A percentile compares a stretch with the other conserved stretches of the same genome.
phyloP scores from a whole-genome alignment of 2,888 invertebrate genomes.

The Sialis lutaria region DNA sequence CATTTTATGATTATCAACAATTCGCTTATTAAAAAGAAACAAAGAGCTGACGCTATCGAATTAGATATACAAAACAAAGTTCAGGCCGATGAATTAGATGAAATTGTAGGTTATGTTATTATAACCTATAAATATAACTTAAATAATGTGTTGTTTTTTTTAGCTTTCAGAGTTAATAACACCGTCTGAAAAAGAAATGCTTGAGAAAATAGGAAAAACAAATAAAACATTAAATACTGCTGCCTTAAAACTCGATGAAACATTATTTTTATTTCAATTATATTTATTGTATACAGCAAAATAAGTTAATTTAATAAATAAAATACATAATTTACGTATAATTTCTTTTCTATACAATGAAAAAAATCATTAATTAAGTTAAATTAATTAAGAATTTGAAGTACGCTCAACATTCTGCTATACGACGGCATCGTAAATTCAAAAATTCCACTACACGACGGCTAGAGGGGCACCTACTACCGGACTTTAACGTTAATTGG shows the following conservation, averaged over 20 bases:
- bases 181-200: conserved; percentile 61
- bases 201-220: conserved; percentile 54
- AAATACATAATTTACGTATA: too few relatives aligned
- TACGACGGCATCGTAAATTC: too few relatives aligned
- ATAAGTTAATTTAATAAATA: conserved; percentile 4
- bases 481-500: too few relatives aligned
- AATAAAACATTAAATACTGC: conserved; percentile 62
- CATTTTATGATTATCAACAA: conserved; percentile 50
- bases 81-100: conserved; percentile 59
- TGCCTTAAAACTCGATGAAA: conserved; percentile 66
- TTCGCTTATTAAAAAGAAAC: conserved; percentile 71
- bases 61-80: conserved; percentile 64
- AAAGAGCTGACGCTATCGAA: conserved; percentile 65
- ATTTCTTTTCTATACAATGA: too few relatives aligned
- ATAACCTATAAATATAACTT: conserved; percentile 3
- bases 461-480: too few relatives aligned
- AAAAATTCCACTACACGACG: too few relatives aligned
- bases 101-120: conserved; percentile 32
- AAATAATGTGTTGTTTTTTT: conserved; percentile 14
- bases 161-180: conserved; percentile 75
- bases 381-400: too few relatives aligned
- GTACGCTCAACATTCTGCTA: too few relatives aligned
- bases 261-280: conserved; percentile 66
- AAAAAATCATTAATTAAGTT: too few relatives aligned
- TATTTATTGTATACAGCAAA: conserved; percentile 39